phyloP scores from a whole-genome alignment of 2,888 invertebrate genomes.

The Leptopterna dolabrata region DNA sequence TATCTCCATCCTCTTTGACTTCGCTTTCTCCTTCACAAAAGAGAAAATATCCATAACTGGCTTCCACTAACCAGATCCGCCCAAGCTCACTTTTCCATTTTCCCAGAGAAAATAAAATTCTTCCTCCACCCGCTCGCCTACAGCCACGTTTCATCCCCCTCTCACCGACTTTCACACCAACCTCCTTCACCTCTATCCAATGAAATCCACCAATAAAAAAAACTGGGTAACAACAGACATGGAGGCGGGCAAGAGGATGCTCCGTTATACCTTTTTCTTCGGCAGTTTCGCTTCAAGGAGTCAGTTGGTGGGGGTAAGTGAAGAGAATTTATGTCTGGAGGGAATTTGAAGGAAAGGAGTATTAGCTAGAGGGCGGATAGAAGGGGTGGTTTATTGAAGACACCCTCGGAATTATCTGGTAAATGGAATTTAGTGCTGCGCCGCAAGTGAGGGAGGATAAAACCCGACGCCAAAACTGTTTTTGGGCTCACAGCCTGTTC shows the following conservation, averaged over 20 bases:
- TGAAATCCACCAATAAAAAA: slow-evolving; percentile 55
- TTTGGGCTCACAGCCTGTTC: not conserved
- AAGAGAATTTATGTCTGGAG: slow-evolving; percentile 43
- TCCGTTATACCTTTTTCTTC: slow-evolving; percentile 19
- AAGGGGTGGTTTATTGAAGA: slow-evolving; percentile 50
- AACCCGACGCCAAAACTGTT: slow-evolving; percentile 17
- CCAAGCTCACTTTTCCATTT: slow-evolving; percentile 53
- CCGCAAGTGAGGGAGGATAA: slow-evolving; percentile 16
- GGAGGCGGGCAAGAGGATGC: slow-evolving; percentile 9
- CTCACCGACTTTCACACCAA: not conserved
- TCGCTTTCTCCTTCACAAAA: slow-evolving; percentile 31
- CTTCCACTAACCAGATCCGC: slow-evolving; percentile 53
- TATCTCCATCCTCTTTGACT: slow-evolving; percentile 30
- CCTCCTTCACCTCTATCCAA: slow-evolving; percentile 35
- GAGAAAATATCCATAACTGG: slow-evolving; percentile 55
- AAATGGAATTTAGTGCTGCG: slow-evolving; percentile 46
- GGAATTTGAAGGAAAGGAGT: slow-evolving; percentile 49
- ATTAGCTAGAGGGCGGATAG: slow-evolving; percentile 9
- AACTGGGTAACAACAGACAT: slow-evolving; percentile 52
- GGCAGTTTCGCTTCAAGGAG: not conserved
- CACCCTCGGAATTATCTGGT: slow-evolving; percentile 49
- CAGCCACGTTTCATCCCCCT: not conserved
- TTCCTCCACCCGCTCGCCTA: not conserved
- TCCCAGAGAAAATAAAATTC: slow-evolving; percentile 50
- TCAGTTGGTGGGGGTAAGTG: slow-evolving; percentile 36